Evolutionary conservation across 2,113 vertebrate genomes (phyloP), one percentile per base, ranked within the genome.

Genomic region (Tachysurus fulvidraco): DNA sequence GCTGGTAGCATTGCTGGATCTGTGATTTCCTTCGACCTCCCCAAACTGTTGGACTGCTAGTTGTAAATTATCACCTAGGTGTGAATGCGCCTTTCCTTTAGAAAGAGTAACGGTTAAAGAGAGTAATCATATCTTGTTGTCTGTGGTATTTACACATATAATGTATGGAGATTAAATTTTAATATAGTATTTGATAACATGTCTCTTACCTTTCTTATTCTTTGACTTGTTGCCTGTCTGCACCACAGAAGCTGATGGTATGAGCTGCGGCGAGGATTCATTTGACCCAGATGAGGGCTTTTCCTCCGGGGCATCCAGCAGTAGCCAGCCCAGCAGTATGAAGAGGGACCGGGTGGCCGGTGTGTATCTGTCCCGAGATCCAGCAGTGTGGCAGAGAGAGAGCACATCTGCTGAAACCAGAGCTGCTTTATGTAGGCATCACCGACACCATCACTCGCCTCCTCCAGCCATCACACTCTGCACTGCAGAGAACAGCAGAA

Each of bases 221-320:
- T 65, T 65, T 52, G n/a, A 14, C 30, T 90, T 89, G 2, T 28
- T 36, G 74, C 62, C 7, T 79, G 55, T 86, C 64, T 54, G 0
- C 84, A 60, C 88, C 65, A 90, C 93, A 99, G 98, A 98, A 88
- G 90, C 93, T 62, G 97, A 98, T 41, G 97, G 96, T 77, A 89
- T 97, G 91, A 97, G 97, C 81, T 97, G 96, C 80, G 97, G 96
- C 85, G 97, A 99, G 52, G 98, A 99, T 41, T 97, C 96, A 60
- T 92, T 97, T 84, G 98, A 99, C 94, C 97, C 98, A 74, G 98
- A 99, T 41, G 98, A 99, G 94, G 98, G 98, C 36, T 99, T 99
- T 95, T 99, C 98, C 88, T 99, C 98, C 0, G 98, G 98, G 90
- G 98, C 97, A 57, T 99, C 98, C 19, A 97, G 98, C 94, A 98